phyloP scores from a whole-genome alignment of 2,113 vertebrate species.

The Alaudala cheleensis region DNA sequence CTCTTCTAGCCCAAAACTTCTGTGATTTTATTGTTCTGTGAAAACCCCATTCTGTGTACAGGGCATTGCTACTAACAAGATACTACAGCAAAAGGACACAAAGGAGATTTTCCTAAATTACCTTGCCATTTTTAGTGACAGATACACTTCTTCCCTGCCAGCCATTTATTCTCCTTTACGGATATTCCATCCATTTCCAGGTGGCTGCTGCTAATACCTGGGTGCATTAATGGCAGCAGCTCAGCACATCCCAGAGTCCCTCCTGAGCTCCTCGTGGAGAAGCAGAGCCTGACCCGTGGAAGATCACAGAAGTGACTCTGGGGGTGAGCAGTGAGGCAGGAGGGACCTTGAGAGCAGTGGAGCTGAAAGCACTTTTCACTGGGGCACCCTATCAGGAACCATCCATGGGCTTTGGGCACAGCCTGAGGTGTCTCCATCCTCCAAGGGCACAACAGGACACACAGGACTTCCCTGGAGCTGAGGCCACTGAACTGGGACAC shows the following conservation, averaged over 20 bases:
- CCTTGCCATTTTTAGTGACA: background rate
- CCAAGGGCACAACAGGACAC: background rate
- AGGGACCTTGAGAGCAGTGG: background rate
- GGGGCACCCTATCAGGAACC: background rate
- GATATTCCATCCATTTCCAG: background rate
- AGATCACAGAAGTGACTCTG: background rate
- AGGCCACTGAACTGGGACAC: rapidly evolving
- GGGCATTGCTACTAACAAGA: background rate
- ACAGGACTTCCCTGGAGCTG: background rate
- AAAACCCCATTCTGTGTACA: background rate
- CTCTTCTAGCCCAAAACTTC: background rate
- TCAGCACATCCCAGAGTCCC: background rate
- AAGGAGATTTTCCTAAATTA: background rate
- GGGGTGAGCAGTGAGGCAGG: background rate
- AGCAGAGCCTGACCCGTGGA: background rate
- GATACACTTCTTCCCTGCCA: background rate
- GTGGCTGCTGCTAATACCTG: background rate
- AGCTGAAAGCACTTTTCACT: background rate
- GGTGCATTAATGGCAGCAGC: background rate
- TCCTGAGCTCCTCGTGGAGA: background rate
- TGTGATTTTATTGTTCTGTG: background rate
- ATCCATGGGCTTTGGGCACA: background rate
- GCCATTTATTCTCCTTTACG: background rate
- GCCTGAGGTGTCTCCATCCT: background rate
- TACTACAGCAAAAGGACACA: background rate